Evolutionary conservation across 92 coral and sea anemone genomes (phyloP).

Genomic region (Phenganax marumi): DNA sequence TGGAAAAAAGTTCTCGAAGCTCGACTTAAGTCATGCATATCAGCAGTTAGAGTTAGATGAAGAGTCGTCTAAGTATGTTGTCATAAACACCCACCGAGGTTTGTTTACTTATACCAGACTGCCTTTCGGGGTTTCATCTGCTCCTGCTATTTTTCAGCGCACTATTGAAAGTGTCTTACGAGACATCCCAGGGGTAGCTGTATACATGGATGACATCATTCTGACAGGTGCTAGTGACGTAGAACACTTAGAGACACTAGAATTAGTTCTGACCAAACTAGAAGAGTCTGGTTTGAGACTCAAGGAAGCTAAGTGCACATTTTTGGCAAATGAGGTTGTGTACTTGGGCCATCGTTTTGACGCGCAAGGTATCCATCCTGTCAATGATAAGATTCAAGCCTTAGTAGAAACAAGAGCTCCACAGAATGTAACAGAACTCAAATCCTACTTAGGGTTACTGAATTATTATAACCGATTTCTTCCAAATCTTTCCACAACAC

Average conservation of each 20-base stretch:
- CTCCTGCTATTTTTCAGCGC: no score
- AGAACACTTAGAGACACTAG: background rate
- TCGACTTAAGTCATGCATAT: no score
- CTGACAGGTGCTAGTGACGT: background rate
- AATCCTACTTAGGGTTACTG: conserved; percentile 60
- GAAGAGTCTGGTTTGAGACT: conserved; percentile 13
- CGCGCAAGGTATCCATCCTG: conserved; percentile 63
- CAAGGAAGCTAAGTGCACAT: conserved; percentile 49
- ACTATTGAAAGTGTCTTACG: no score
- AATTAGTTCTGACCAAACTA: background rate
- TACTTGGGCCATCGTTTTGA: conserved; percentile 58
- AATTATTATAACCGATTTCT: conserved; percentile 59
- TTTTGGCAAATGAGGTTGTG: conserved; percentile 59
- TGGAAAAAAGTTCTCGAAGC: no score
- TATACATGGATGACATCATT: conserved; percentile 15
- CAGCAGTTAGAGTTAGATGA: no score
- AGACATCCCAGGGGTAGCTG: no score
- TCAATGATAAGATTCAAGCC: conserved; percentile 60
- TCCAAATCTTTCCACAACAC: conserved; percentile 51
- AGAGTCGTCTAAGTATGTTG: no score
- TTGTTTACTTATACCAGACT: no score
- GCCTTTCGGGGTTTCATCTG: no score
- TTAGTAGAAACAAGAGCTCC: conserved; percentile 61
- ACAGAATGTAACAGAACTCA: conserved; percentile 54
- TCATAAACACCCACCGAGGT: no score